Base-by-base conservation (phyloP, 2,113 vertebrate genomes). In the Motacilla tschutschensis region DNA sequence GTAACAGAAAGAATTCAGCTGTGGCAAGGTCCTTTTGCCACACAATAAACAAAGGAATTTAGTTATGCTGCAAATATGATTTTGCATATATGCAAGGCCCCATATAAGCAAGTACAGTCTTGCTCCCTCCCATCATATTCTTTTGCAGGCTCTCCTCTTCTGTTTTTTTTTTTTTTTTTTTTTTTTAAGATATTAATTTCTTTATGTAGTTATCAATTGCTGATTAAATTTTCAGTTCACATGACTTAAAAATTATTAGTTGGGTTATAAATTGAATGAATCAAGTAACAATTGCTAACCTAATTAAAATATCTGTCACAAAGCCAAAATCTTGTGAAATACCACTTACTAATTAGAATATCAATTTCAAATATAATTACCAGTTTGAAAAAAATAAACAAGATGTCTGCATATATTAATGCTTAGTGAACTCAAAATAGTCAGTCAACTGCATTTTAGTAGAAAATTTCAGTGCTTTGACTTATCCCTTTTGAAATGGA, bases 241-340 rank as follows among this genome's bases (percentile, higher is more conserved):
- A 0, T 76, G n/a, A 24, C 40, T 91, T 73, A 59, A 3, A 59
- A 73, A 65, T 70, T 8, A 57, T 46, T 55, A 51, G n/a, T 38
- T 86, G 16, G 12, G 14, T 33, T 66, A 43, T 66, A 54, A 88
- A 73, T 28, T 36, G 66, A 70, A 81, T 62, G 14, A 84, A 54
- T 83, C 28, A 40, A 88, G 17, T 65, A 79, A 65, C 43, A 84
- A 53, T 84, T 84, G 59, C 40, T 59, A 81, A 53, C 18, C 36
- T 73, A 62, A 92, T 91, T 90, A 88, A 66, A 91, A 76, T 81
- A 73, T 44, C 70, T 74, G 35, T 65, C 47, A 62, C 71, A 73
- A 88, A 88, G 40, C 31, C 55, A 79, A 80, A 53, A 31, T 47
- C 51, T 70, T 1, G 0, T 44, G 22, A 85, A 87, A 70, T 85